These are phyloP conservation scores for Anomalospiza imberbis DNA, from an alignment of 2,797 vertebrate species.

Conservation along the genomic window DNA sequence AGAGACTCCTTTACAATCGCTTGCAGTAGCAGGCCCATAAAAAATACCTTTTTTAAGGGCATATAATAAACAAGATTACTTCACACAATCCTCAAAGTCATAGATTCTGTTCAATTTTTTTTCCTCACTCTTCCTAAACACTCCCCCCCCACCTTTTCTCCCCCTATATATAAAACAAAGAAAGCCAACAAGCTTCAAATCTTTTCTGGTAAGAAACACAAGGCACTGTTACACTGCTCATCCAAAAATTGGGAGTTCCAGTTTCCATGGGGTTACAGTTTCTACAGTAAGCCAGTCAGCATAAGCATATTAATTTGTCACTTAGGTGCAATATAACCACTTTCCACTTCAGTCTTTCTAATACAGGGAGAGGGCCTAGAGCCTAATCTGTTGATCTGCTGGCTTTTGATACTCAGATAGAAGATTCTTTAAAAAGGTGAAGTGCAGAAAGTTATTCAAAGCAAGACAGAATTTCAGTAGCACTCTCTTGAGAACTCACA, in stretches of 20 bases:
- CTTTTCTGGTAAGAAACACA: background rate
- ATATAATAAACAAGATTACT: background rate
- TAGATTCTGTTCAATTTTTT: background rate
- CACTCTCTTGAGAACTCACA: background rate
- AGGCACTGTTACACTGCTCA: background rate
- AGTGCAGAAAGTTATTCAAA: background rate
- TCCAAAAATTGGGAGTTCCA: background rate
- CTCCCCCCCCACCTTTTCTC: accelerated
- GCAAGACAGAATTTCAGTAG: background rate
- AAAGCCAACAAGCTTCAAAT: background rate
- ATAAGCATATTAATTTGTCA: background rate
- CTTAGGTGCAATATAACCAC: background rate
- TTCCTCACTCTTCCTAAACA: background rate
- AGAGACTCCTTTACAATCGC: background rate
- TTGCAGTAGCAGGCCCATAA: background rate
- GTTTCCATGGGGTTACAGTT: background rate
- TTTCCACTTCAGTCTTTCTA: background rate
- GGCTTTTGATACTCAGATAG: background rate
- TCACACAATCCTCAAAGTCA: background rate
- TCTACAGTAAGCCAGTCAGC: background rate
- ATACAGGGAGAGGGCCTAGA: background rate
- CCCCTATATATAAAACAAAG: background rate
- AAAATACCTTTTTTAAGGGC: background rate
- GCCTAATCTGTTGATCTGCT: background rate
- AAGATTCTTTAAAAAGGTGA: background rate